Evolutionary conservation across 23 tunicate genomes (phyloP).

Genomic region (Pegea sp.): DNA sequence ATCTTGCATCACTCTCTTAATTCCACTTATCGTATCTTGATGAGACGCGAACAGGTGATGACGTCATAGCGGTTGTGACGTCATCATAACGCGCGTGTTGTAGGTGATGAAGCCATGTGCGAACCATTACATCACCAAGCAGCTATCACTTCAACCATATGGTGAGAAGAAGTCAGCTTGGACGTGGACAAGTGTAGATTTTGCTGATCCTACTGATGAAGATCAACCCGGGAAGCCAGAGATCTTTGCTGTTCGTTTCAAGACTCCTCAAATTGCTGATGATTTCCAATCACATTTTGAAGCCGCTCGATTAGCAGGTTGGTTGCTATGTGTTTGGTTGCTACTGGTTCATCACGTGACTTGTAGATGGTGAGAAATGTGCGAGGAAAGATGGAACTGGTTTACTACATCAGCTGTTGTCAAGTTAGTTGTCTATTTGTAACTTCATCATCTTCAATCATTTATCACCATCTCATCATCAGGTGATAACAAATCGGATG

Average conservation of each 20-base stretch:
- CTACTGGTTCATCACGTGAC: too few relatives aligned
- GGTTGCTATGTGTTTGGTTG: too few relatives aligned
- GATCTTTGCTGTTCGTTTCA: slow-evolving; percentile 63
- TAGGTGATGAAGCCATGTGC: slow-evolving; percentile 81
- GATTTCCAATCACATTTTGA: slow-evolving; percentile 31
- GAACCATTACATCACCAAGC: slow-evolving; percentile 50
- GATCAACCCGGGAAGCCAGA: slow-evolving; percentile 19
- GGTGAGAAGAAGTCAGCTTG: slow-evolving; percentile 37
- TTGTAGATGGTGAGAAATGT: too few relatives aligned
- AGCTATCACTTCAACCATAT: slow-evolving; percentile 17
- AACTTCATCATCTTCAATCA: too few relatives aligned
- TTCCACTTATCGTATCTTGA: slow-evolving; percentile 33
- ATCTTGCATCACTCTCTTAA: slow-evolving; percentile 34
- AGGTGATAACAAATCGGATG: too few relatives aligned
- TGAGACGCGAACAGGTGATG: slow-evolving; percentile 82
- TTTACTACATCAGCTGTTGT: too few relatives aligned
- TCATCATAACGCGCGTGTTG: background rate
- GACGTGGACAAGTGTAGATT: slow-evolving; percentile 66
- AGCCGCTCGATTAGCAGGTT: slow-evolving; percentile 11
- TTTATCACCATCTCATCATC: too few relatives aligned
- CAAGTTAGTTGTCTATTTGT: too few relatives aligned
- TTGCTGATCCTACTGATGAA: slow-evolving; percentile 31
- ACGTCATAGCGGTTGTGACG: background rate
- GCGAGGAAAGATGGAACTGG: too few relatives aligned
- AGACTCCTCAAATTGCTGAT: slow-evolving; percentile 37